phyloP scores from a whole-genome alignment of 2,113 vertebrate species.

The Pandion haliaetus region DNA sequence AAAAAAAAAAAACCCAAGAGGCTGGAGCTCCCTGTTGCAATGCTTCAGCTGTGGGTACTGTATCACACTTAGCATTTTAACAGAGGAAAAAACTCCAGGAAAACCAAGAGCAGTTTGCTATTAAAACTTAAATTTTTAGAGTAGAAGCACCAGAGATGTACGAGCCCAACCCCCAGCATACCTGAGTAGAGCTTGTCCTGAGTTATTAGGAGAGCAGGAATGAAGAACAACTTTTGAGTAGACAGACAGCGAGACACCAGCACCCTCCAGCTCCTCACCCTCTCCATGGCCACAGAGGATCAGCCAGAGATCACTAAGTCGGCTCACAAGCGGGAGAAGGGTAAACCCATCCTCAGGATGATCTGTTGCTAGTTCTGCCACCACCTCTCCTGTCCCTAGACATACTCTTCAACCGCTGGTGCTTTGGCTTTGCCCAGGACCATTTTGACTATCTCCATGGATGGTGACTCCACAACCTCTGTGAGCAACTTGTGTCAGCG shows the following conservation, averaged over 20 bases:
- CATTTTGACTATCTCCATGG: background rate
- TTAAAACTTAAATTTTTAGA: background rate
- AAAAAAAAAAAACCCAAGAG: too few relatives aligned
- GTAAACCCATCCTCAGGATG: background rate
- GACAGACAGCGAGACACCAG: background rate
- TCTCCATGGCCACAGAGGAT: background rate
- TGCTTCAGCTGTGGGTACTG: background rate
- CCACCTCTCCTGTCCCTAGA: background rate
- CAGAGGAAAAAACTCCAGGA: background rate
- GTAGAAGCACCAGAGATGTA: background rate
- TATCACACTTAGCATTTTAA: background rate
- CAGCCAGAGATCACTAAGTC: background rate
- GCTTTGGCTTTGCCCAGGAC: background rate
- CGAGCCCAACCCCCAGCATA: background rate
- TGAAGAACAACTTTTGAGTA: background rate
- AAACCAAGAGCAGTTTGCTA: background rate
- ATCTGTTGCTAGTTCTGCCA: background rate
- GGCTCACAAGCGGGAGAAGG: background rate
- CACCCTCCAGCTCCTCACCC: too few relatives aligned
- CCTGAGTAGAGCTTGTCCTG: background rate
- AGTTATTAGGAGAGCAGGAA: background rate
- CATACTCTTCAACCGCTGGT: too few relatives aligned
- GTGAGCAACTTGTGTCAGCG: too few relatives aligned
- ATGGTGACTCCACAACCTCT: background rate
- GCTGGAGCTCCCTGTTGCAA: too few relatives aligned